phyloP scores from a whole-genome alignment of 2,797 vertebrate genomes.

The Nannoperca australis region DNA sequence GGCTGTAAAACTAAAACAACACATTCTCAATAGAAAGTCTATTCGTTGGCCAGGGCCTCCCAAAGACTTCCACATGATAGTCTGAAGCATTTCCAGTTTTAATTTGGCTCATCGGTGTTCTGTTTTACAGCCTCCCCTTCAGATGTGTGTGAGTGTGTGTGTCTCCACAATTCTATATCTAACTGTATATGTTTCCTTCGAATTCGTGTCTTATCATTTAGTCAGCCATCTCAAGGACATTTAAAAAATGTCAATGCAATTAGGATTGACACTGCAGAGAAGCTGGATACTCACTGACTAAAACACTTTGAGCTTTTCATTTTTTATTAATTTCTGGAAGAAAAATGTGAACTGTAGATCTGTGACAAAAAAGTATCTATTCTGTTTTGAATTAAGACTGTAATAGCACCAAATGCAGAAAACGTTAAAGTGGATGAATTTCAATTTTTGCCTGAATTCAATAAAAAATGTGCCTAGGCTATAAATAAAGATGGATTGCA shows the following conservation, averaged over 20 bases:
- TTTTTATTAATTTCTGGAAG: slow-evolving; percentile 31
- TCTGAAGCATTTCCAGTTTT: slow-evolving; percentile 40
- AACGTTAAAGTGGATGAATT: neutral
- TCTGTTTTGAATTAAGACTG: slow-evolving; percentile 7
- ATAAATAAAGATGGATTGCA: no score
- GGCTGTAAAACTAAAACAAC: neutral
- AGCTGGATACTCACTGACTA: slow-evolving; percentile 5
- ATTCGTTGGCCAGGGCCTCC: slow-evolving; percentile 18
- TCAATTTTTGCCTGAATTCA: neutral
- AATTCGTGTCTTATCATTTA: slow-evolving; percentile 15
- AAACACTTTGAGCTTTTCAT: slow-evolving; percentile 8
- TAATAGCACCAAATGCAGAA: neutral
- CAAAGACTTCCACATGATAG: slow-evolving; percentile 18
- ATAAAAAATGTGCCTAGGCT: no score
- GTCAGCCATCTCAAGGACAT: slow-evolving; percentile 41
- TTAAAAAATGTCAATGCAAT: slow-evolving; percentile 27
- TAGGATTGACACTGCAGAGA: neutral
- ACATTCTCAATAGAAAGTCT: slow-evolving; percentile 29
- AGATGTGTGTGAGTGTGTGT: slow-evolving; percentile 20
- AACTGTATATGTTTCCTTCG: slow-evolving; percentile 13
- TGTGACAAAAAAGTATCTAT: neutral
- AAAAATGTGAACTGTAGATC: slow-evolving; percentile 6
- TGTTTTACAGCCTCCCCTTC: slow-evolving; percentile 16
- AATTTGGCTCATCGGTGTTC: slow-evolving; percentile 29
- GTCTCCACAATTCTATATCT: neutral